Evolutionary conservation across 2,113 vertebrate genomes (phyloP).

Genomic region (Entelurus aequoreus): DNA sequence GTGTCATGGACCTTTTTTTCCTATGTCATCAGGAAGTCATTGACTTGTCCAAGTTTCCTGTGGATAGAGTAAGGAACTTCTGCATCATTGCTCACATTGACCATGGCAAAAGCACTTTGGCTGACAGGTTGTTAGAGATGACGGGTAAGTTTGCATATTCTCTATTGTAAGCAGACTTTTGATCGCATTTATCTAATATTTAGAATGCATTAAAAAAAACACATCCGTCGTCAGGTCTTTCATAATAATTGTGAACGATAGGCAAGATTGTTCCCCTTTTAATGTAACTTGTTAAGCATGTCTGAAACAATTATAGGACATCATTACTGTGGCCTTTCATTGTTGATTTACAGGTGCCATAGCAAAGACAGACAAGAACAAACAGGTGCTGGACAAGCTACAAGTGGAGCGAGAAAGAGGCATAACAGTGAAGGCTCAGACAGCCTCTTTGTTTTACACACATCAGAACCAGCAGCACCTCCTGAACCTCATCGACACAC

Average conservation of each 20-base stretch:
- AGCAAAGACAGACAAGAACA: conserved; percentile 83
- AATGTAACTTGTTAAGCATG: too few relatives aligned
- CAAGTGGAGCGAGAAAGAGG: conserved; percentile 96
- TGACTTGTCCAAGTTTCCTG: conserved; percentile 82
- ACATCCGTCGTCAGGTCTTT: too few relatives aligned
- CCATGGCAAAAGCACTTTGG: conserved; percentile 96
- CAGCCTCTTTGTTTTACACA: conserved; percentile 89
- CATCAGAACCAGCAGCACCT: conserved; percentile 80
- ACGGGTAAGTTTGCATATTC: conserved; percentile 73
- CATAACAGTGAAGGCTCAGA: conserved; percentile 97
- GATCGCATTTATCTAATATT: too few relatives aligned
- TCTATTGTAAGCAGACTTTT: too few relatives aligned
- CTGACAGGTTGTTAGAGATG: conserved; percentile 89
- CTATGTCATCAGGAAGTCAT: conserved; percentile 70
- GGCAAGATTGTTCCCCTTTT: too few relatives aligned
- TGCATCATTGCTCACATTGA: conserved; percentile 96
- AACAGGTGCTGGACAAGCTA: conserved; percentile 94
- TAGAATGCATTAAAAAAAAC: too few relatives aligned
- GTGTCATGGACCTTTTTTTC: background rate
- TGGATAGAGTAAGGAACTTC: conserved; percentile 89
- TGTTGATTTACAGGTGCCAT: conserved; percentile 79
- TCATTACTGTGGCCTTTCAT: background rate
- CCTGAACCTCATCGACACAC: conserved; percentile 97
- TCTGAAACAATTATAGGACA: too few relatives aligned
- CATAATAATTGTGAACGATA: too few relatives aligned